Conservation (phyloP, 2,888 invertebrate species). For the Philereme transversata region DNA sequence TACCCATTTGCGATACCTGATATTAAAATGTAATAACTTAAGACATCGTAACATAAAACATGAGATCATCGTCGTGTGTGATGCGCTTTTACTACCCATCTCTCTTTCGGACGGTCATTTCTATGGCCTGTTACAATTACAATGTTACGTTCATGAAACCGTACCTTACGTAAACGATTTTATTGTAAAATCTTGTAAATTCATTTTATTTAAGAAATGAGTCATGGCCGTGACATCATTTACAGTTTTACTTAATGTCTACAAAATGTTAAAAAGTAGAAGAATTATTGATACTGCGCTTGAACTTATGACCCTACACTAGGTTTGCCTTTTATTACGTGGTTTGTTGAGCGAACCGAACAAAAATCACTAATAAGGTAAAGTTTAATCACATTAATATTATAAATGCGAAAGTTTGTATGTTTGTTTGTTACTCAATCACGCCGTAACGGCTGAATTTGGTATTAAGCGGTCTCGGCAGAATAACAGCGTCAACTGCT, state of each 20-base stretch:
- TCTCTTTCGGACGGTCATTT: no score
- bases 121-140: not conserved
- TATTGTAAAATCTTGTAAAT: conserved; percentile 54
- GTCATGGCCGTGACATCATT: conserved; percentile 78
- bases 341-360: conserved; percentile 55
- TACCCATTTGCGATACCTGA: no score
- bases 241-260: conserved; percentile 70
- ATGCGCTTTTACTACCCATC: no score
- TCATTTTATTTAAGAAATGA: conserved; percentile 62
- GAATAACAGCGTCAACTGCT: no score
- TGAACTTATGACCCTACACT: conserved; percentile 77
- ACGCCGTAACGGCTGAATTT: no score
- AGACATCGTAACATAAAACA: no score
- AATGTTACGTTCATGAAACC: conserved; percentile 14
- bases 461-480: no score
- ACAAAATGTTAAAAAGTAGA: conserved; percentile 70
- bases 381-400: conserved; percentile 6
- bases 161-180: conserved; percentile 48
- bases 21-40: no score
- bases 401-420: not conserved
- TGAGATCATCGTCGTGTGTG: no score
- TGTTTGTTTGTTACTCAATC: no score
- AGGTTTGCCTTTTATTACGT: conserved; percentile 60
- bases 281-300: conserved; percentile 75
- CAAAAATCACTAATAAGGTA: conserved; percentile 60